Evolutionary conservation across 2,797 vertebrate species (phyloP), one percentile per base, ranked within the genome.

Genomic region (Numenius phaeopus): DNA sequence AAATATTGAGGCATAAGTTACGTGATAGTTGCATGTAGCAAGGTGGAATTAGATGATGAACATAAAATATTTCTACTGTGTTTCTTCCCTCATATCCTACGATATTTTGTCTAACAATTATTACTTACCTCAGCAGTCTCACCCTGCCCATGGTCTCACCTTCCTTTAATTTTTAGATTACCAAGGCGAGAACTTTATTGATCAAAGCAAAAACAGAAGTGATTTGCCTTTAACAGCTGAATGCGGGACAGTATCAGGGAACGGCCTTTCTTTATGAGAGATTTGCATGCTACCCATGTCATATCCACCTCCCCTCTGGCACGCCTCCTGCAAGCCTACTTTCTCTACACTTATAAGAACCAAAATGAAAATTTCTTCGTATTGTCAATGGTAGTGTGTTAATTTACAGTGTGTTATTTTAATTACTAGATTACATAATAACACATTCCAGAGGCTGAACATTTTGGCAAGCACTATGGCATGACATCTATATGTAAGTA

Each of bases 51-150:
- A 30, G 47, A 26, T 29, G 46, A 70, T 27, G 10, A 64, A 59
- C 14, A 40, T 9, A 14, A 49, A 83, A 26, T 29, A n/a, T 5
- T 72, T 65, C 46, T 66, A 11, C 8, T 0, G 0, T 34, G 26
- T 50, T 77, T 83, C 46, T 83, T 83, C n/a, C 54, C 42, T 81
- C 2, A 1, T 15, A 75, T 14, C 24, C 27, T 71, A 65, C 27
- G 22, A 65, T 46, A 30, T 65, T 83, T 80, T 47, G 5, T 72
- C 27, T 66, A 62, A 66, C 8, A 79, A 76, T 30, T 72, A 44
- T 73, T 69, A 29, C 26, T 55, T 87, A 9, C 22, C 17, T 17
- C n/a, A 64, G 27, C 47, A 19, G 10, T n/a, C 54, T 27, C 44
- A 52, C 21, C 32, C 17, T 59, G 32, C 10, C 49, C 55, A 27